Base-by-base conservation (phyloP, 2,113 vertebrate genomes). In the Lates calcarifer region DNA sequence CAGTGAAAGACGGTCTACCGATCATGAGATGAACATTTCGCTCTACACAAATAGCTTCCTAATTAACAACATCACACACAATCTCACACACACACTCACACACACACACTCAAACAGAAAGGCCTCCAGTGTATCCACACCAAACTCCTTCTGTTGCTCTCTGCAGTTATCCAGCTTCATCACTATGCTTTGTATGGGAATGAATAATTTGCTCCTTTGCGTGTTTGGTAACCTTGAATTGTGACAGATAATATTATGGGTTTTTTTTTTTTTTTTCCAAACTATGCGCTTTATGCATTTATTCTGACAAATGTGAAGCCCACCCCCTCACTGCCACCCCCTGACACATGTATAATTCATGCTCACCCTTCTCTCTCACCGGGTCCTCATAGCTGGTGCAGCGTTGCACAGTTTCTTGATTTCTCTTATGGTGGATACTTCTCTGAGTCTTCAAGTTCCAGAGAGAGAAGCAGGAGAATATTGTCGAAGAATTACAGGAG, bases 161-260 rank as follows among this genome's bases (percentile, higher is more conserved):
- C 86, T 86, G 86, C 89, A 58, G 17, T 85, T 83, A 47, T 74
- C 83, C 61, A 66, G 53, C 58, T 74, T 85, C 74, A 77, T 84
- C 80, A 29, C 68, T 22, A 6, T 66, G 74, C 81, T 87, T 83
- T 80, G 66, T 68, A 73, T 77, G 64, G 17, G 57, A 80, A 77
- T 68, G 68, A 78, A 90, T 89, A 82, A 90, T 87, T 73, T 77
- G 71, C 85, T 62, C 35, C 64, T 82, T 82, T 62, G 66, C 77
- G 53, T 79, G 77, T 92, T 93, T 89, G 33, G 56, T 87, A 87
- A 90, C 90, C 91, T 91, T 91, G 87, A 81, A 82, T 88, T 84
- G 73, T 84, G 79, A 88, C 87, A 82, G 76, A 56, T 87, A 76
- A 82, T 82, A 87, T 90, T 85, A 85, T 67, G 80, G 64, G 20